Conservation (phyloP, 2,113 vertebrate species). For the Platichthys flesus region DNA sequence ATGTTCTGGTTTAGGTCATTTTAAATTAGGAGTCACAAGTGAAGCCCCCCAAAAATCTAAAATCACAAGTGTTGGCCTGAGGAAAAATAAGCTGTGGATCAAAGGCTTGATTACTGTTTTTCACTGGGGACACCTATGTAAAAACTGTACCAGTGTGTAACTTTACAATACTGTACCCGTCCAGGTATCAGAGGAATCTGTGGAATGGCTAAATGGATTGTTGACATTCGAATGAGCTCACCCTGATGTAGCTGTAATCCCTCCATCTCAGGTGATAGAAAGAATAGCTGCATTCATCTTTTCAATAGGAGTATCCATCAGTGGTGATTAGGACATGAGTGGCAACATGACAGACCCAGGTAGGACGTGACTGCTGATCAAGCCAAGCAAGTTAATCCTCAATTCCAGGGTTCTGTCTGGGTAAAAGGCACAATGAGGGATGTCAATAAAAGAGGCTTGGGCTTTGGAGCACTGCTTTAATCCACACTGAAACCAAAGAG, state of each 20-base stretch:
- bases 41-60: not conserved
- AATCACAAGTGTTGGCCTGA: no score
- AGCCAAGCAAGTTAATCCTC: slow-evolving; percentile 29
- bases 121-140: not conserved
- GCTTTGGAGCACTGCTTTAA: slow-evolving; percentile 59
- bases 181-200: slow-evolving; percentile 47
- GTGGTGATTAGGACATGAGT: slow-evolving; percentile 36
- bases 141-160: not conserved
- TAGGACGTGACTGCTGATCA: slow-evolving; percentile 9
- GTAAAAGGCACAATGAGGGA: slow-evolving; percentile 34
- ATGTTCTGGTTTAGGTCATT: no score
- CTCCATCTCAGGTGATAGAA: slow-evolving; percentile 34
- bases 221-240: slow-evolving; percentile 23
- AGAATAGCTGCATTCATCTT: slow-evolving; percentile 52
- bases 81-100: not conserved
- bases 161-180: not conserved
- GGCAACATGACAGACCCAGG: slow-evolving; percentile 24
- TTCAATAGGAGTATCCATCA: slow-evolving; percentile 37
- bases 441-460: slow-evolving; percentile 40
- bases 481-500: slow-evolving; percentile 58
- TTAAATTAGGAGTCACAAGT: not conserved
- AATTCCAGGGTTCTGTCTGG: slow-evolving; percentile 29
- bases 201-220: slow-evolving; percentile 43
- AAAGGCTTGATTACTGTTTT: not conserved
- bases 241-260: slow-evolving; percentile 54